A percentile compares a stretch with the other conserved stretches of the same genome.
Conservation (phyloP, 2,888 invertebrate species). For the Coelinius sp. region DNA sequence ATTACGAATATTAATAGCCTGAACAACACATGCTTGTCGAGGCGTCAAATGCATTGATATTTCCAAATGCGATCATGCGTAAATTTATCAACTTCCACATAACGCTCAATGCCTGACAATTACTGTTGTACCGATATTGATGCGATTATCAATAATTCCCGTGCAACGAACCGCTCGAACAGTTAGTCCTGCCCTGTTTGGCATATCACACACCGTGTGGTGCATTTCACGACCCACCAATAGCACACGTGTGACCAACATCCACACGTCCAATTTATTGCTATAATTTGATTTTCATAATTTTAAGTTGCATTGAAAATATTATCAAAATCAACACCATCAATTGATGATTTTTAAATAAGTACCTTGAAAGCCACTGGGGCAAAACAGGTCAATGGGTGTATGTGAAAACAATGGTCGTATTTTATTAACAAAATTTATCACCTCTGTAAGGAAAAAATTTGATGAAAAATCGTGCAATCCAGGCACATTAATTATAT, state of each 20-base stretch:
- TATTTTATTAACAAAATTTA: no score
- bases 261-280: conserved; percentile 19
- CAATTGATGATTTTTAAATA: no score
- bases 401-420: no score
- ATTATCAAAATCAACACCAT: no score
- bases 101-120: conserved; percentile 57
- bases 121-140: conserved; percentile 62
- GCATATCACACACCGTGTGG: conserved; percentile 35
- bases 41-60: conserved; percentile 56
- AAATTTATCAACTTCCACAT: conserved; percentile 57
- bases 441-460: no score
- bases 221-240: conserved; percentile 37
- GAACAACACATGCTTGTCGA: conserved; percentile 42
- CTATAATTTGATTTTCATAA: not conserved
- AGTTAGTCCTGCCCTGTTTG: conserved; percentile 29
- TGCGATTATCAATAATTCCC: conserved; percentile 68
- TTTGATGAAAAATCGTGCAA: no score
- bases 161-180: conserved; percentile 32
- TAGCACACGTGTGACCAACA: conserved; percentile 41
- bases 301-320: not conserved
- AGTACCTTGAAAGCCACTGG: no score
- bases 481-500: not conserved
- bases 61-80: conserved; percentile 61
- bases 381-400: no score
- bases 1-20: conserved; percentile 47